Base-by-base conservation (phyloP, 2,113 vertebrate genomes). In the Anas platyrhynchos region DNA sequence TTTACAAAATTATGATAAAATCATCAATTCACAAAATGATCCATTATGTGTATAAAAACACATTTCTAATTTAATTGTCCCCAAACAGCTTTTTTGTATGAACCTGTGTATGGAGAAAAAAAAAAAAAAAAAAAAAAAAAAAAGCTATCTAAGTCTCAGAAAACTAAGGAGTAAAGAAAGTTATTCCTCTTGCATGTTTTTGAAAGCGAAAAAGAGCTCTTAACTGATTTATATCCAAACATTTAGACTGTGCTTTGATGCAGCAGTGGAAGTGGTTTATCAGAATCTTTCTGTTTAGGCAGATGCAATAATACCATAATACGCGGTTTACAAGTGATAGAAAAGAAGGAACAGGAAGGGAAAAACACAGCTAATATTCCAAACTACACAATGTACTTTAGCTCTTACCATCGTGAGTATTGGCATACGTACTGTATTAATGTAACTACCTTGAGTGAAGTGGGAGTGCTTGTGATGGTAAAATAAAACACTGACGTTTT, bases 401-500 rank as follows among this genome's bases (percentile, higher is more conserved):
- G 29, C 26, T 90, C 59, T 91, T 91, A 63, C 55, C 46, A 20
- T 8, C 59, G n/a, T 31, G 63, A 71, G 38, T 83, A 36, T 71
- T 82, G 68, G 46, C 67, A 69, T 2, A 32, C 0, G 0, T 54
- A 31, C 65, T 75, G 44, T 56, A 22, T 36, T 78, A 41, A 21
- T 34, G 56, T 56, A 41, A 16, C 66, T 44, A 66, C 78, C 88
- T 84, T 50, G 34, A 63, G 46, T 25, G 43, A 59, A 61, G 79
- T 65, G 75, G 54, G 21, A 29, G 48, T 91, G 69, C 62, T 84
- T 44, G n/a, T 84, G 71, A 72, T 62, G 0, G 2, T 82, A 69
- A 96, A 96, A 95, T 89, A 85, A 95, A 92, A 46, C 91, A 32
- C 62, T 0, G 6, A 59, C 74, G 20, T 27, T 66, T 96, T 96